Evolutionary conservation across 1,140 invertebrate genomes (phyloP), one percentile per base, ranked within the genome.

Genomic region (Lepeophtheirus salmonis): DNA sequence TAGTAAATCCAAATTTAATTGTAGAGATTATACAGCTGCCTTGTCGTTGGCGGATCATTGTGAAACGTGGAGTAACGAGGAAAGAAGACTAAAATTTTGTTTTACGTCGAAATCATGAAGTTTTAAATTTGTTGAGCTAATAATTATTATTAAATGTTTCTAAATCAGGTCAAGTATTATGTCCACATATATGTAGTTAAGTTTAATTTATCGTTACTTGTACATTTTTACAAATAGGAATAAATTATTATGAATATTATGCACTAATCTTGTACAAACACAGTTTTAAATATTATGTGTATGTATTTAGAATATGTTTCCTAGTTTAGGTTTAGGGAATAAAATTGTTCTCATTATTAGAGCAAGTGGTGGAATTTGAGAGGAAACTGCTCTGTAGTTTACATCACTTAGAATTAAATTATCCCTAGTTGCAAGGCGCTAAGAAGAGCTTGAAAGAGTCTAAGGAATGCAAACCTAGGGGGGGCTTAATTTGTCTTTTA

Each of bases 321-420:
- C n/a, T n/a, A n/a, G n/a, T n/a, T n/a, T 50, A 1, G 22, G 49
- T 24, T 55, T 61, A 13, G 18, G 50, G 20, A 26, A 30, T 16
- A 61, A 61, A 53, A 26, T 61, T 17, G 25, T 61, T 53, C 25
- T 61, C 14, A 61, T 61, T 18, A 61, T 50, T 2, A 60, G 62
- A 2, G 62, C 62, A 10, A 63, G 62, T 53, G 23, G 60, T 14
- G 62, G 62, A 14, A 63, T 63, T 30, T 62, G 62, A 2, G 62
- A 61, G 1, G 62, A 14, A 21, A 63, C 62, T 17, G 62, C 62
- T 2, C 18, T 3, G 1, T 60, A 63, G 23, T 63, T 63, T 49
- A 60, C 62, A 0, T 17, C 20, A 3, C 48, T 63, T n/a, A 60
- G 62, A n/a, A 17, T 24, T 21, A 26, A 50, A 41, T 25, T 63